A percentile compares a stretch with the other conserved stretches of the same genome.
These are phyloP conservation scores for Pseudochirops corinnae DNA, from an alignment of 2,797 vertebrate species.

Conservation along the genomic window DNA sequence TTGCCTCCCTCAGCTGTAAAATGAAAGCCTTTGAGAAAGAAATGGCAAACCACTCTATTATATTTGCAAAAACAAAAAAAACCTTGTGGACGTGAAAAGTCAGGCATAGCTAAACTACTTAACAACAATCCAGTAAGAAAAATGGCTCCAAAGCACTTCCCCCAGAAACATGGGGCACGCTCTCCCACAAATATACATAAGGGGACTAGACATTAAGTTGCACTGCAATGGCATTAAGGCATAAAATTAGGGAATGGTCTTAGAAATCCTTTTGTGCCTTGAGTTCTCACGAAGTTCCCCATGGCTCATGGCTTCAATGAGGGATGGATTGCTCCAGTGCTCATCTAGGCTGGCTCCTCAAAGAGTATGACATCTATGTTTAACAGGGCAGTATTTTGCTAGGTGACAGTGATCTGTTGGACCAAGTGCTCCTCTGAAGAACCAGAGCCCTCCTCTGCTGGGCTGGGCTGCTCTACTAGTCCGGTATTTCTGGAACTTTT, in stretches of 20 bases:
- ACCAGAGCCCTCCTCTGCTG: background rate
- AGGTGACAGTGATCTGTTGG: background rate
- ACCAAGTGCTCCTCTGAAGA: background rate
- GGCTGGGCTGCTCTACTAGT: background rate
- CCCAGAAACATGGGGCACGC: background rate
- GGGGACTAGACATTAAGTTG: background rate
- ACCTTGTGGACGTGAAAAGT: background rate
- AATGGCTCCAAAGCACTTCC: background rate
- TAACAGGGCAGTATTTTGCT: background rate
- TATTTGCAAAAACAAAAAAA: background rate
- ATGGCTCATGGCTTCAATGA: background rate
- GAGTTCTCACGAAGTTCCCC: background rate
- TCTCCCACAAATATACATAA: background rate
- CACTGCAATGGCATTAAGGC: background rate
- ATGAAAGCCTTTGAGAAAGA: background rate
- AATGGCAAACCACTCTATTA: background rate
- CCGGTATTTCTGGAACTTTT: background rate
- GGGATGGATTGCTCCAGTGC: background rate
- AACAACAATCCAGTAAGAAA: background rate
- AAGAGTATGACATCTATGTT: background rate
- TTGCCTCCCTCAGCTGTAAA: background rate
- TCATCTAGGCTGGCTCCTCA: background rate
- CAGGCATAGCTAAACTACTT: background rate
- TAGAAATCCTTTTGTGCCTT: background rate
- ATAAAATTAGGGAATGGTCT: background rate